Conservation (phyloP, 2,113 vertebrate species). For the Nothobranchius kuhntae region DNA sequence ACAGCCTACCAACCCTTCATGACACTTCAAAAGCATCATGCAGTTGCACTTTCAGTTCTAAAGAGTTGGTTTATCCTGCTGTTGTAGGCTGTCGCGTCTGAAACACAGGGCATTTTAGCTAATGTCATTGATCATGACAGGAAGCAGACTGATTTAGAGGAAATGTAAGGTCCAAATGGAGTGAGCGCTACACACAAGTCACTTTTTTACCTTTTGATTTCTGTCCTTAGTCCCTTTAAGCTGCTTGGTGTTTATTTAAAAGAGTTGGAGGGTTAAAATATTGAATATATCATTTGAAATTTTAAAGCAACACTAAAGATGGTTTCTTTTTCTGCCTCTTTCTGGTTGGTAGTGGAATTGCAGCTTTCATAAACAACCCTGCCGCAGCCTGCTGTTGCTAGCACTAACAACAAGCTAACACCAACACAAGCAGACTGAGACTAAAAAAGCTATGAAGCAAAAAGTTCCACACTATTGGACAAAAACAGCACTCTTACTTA, state of each 20-base stretch:
- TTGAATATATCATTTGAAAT: too few species aligned
- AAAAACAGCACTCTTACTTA: too few species aligned
- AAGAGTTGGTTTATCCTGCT: slow-evolving; percentile 42
- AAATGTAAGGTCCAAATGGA: not conserved
- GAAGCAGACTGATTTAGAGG: slow-evolving; percentile 7
- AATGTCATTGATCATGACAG: slow-evolving; percentile 51
- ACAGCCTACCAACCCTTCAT: slow-evolving; percentile 50
- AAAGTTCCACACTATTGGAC: too few species aligned
- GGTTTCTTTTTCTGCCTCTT: too few species aligned
- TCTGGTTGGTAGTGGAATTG: too few species aligned
- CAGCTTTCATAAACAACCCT: too few species aligned
- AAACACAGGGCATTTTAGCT: slow-evolving; percentile 21
- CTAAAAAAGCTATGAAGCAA: too few species aligned
- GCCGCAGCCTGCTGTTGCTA: too few species aligned
- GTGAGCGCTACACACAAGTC: not conserved
- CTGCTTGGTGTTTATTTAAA: not conserved
- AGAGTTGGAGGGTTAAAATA: not conserved
- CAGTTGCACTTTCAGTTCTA: slow-evolving; percentile 28
- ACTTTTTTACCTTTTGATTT: slow-evolving; percentile 5
- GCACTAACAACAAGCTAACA: too few species aligned
- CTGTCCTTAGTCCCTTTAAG: not conserved
- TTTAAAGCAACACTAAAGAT: too few species aligned
- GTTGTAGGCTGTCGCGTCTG: slow-evolving; percentile 30
- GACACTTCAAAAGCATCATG: slow-evolving; percentile 51
- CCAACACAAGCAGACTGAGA: too few species aligned